These are phyloP conservation scores for Dolichoris vasculosae DNA, from an alignment of 1,140 invertebrate genomes.

Conservation along the genomic window DNA sequence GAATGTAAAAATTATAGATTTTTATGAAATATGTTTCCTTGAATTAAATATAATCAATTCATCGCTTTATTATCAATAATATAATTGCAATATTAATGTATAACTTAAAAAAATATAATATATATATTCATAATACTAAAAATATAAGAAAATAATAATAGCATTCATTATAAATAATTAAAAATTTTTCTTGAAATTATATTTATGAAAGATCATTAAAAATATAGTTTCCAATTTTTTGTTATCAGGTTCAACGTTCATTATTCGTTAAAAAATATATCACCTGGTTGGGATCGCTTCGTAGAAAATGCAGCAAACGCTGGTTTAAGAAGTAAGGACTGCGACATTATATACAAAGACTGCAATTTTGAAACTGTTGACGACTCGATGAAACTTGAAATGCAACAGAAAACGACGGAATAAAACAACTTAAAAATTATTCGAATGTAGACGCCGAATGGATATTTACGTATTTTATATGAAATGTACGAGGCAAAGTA, in stretches of 20 bases:
- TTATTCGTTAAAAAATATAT: slow-evolving; percentile 57
- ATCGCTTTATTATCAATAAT: too few species aligned
- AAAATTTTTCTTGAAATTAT: too few species aligned
- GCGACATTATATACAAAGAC: slow-evolving; percentile 66
- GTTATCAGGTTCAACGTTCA: slow-evolving; percentile 58
- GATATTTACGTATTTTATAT: neutral
- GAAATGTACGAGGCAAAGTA: neutral
- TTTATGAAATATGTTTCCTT: too few species aligned
- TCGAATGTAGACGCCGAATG: too few species aligned
- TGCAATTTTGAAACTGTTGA: slow-evolving; percentile 51
- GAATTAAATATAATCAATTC: too few species aligned
- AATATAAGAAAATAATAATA: too few species aligned
- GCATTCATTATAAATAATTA: too few species aligned
- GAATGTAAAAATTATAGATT: too few species aligned
- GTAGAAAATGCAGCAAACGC: slow-evolving; percentile 67
- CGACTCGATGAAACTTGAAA: neutral
- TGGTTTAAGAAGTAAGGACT: slow-evolving; percentile 66
- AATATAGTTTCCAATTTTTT: neutral
- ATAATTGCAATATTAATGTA: too few species aligned
- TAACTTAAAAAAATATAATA: too few species aligned
- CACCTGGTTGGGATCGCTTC: slow-evolving; percentile 66
- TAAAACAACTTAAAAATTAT: neutral
- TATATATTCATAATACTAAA: too few species aligned
- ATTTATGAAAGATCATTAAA: too few species aligned
- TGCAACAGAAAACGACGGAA: neutral